These are phyloP conservation scores for Cosmia pyralina DNA, from an alignment of 2,888 invertebrate species.

Conservation along the genomic window DNA sequence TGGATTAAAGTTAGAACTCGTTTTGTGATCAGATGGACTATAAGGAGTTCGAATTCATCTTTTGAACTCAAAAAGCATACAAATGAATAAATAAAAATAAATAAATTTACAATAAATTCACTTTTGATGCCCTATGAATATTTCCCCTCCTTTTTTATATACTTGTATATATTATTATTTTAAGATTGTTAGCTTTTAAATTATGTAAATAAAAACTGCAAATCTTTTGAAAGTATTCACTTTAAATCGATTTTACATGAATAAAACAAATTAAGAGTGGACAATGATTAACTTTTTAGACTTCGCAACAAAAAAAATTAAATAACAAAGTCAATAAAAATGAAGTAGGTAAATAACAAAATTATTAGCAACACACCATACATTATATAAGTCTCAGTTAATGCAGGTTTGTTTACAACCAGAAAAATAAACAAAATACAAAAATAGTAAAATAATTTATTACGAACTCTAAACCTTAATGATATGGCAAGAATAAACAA, in stretches of 20 bases:
- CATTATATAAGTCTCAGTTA: not conserved
- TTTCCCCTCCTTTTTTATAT: too few species aligned
- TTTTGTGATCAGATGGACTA: too few species aligned
- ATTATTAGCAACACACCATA: not conserved
- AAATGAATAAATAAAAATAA: too few species aligned
- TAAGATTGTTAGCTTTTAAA: too few species aligned
- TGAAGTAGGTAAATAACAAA: not conserved
- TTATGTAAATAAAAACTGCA: too few species aligned
- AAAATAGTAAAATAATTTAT: slow-evolving; percentile 69
- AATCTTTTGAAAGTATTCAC: not conserved
- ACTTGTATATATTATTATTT: too few species aligned
- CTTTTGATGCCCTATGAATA: too few species aligned
- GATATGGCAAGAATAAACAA: slow-evolving; percentile 85
- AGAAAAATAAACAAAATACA: slow-evolving; percentile 40
- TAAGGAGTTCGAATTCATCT: not conserved
- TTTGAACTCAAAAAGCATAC: not conserved
- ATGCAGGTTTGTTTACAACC: slow-evolving; percentile 22
- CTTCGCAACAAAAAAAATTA: not conserved
- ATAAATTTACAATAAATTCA: too few species aligned
- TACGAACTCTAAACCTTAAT: slow-evolving; percentile 65
- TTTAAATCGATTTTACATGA: not conserved
- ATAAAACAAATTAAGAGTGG: not conserved
- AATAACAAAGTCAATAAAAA: not conserved
- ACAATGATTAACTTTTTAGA: not conserved
- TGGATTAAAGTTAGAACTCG: too few species aligned